These are phyloP conservation scores for Gadus macrocephalus DNA, from an alignment of 2,113 vertebrate genomes.

Conservation along the genomic window DNA sequence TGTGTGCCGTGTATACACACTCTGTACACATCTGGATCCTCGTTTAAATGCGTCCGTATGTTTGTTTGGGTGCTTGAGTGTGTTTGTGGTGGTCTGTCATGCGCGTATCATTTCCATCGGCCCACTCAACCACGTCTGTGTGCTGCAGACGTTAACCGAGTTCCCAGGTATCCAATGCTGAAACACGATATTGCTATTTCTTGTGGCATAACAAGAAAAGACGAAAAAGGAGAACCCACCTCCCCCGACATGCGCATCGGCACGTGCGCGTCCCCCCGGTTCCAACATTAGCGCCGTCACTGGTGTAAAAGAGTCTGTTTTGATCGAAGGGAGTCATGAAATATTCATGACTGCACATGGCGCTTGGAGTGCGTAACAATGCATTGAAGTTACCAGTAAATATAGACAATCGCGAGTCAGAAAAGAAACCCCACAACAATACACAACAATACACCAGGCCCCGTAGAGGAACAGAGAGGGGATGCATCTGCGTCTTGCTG, in stretches of 20 bases:
- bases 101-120: neutral
- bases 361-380: neutral
- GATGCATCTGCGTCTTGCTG: too few relatives aligned
- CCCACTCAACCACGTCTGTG: too few relatives aligned
- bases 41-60: conserved; percentile 4
- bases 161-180: neutral
- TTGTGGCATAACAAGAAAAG: neutral
- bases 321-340: neutral
- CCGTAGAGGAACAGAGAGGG: too few relatives aligned
- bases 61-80: neutral
- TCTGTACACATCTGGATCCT: neutral
- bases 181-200: neutral
- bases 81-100: neutral
- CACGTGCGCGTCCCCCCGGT: neutral
- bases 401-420: too few relatives aligned
- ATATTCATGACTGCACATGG: neutral
- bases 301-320: neutral
- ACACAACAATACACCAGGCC: too few relatives aligned
- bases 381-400: neutral
- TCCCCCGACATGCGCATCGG: neutral
- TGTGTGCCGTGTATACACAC: neutral
- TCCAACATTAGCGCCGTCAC: neutral
- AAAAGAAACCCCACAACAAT: too few relatives aligned
- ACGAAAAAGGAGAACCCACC: neutral
- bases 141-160: neutral